Percentiles rank a stretch among this genome's conserved stretches.
These are phyloP conservation scores for Cephalotes varians DNA, from an alignment of 2,888 invertebrate genomes.

Conservation along the genomic window DNA sequence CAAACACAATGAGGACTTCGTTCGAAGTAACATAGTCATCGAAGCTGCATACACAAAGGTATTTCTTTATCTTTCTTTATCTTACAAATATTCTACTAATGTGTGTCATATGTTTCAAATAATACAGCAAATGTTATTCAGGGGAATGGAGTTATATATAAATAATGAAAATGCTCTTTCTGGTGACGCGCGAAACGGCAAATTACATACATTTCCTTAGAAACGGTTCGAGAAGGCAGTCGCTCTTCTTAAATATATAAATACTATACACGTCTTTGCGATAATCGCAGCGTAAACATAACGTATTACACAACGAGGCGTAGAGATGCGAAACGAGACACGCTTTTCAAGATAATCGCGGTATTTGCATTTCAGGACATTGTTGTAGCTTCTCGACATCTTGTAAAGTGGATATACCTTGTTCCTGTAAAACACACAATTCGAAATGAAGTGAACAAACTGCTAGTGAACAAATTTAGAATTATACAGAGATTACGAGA, in stretches of 20 bases:
- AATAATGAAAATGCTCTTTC: conserved; percentile 28
- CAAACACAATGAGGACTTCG: background rate
- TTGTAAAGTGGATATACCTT: conserved; percentile 90
- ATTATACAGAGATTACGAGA: background rate
- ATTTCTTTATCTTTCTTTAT: conserved; percentile 35
- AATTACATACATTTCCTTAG: conserved; percentile 63
- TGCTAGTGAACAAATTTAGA: background rate
- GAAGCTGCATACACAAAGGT: conserved; percentile 22
- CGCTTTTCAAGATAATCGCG: conserved; percentile 55
- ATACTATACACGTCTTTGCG: conserved; percentile 67
- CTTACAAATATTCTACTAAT: conserved; percentile 22
- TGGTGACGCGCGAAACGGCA: conserved; percentile 19
- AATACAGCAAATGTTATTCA: conserved; percentile 26
- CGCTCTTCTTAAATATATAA: conserved; percentile 61
- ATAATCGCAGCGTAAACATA: conserved; percentile 51
- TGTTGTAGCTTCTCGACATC: conserved; percentile 88
- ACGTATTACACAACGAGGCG: conserved; percentile 41
- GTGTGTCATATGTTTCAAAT: conserved; percentile 50
- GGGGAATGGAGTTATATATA: conserved; percentile 29
- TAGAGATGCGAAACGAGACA: conserved; percentile 27
- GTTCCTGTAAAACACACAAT: conserved; percentile 84
- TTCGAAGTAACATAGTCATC: conserved; percentile 24
- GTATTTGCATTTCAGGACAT: conserved; percentile 78
- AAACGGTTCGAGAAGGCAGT: conserved; percentile 62
- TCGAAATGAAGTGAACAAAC: conserved; percentile 14